Conservation (phyloP, 2,888 invertebrate species). For the Ennomos erosarius region DNA sequence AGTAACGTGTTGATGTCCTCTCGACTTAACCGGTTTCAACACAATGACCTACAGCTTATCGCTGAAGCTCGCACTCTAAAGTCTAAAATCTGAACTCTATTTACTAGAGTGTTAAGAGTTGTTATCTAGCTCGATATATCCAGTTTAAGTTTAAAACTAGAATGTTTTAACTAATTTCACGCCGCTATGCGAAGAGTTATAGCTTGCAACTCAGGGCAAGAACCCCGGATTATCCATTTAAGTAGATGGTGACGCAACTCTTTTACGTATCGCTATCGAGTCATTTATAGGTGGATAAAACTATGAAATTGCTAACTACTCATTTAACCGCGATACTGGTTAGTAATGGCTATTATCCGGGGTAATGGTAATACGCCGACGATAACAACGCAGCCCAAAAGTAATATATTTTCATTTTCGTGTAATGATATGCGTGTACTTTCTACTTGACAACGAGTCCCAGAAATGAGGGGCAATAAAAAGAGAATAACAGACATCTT, state of each 20-base stretch:
- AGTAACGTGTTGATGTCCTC: slow-evolving; percentile 37
- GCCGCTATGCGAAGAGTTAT: slow-evolving; percentile 16
- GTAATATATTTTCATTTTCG: slow-evolving; percentile 3
- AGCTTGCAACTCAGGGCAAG: slow-evolving; percentile 31
- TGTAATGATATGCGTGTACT: slow-evolving; percentile 13
- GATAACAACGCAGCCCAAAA: too few species aligned
- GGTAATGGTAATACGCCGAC: too few species aligned
- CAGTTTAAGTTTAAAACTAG: slow-evolving; percentile 30
- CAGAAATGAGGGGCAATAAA: slow-evolving; percentile 30
- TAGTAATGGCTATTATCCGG: too few species aligned
- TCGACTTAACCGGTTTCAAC: slow-evolving; percentile 35
- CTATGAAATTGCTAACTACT: slow-evolving; percentile 11
- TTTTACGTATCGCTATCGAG: slow-evolving; percentile 11
- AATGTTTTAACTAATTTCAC: slow-evolving; percentile 37
- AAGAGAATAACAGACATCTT: slow-evolving; percentile 32
- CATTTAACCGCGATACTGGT: too few species aligned
- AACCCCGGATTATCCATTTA: slow-evolving; percentile 35
- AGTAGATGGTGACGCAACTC: slow-evolving; percentile 30
- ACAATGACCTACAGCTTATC: slow-evolving; percentile 31
- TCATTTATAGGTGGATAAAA: slow-evolving; percentile 18
- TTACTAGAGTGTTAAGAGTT: slow-evolving; percentile 21
- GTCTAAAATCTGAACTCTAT: slow-evolving; percentile 18
- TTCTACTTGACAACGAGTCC: slow-evolving; percentile 13
- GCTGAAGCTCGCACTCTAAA: not conserved
- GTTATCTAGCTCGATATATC: slow-evolving; percentile 18